A percentile compares a stretch with the other conserved stretches of the same genome.
These are phyloP conservation scores for Pyrgilauda ruficollis DNA, from an alignment of 2,113 vertebrate genomes.

Conservation along the genomic window DNA sequence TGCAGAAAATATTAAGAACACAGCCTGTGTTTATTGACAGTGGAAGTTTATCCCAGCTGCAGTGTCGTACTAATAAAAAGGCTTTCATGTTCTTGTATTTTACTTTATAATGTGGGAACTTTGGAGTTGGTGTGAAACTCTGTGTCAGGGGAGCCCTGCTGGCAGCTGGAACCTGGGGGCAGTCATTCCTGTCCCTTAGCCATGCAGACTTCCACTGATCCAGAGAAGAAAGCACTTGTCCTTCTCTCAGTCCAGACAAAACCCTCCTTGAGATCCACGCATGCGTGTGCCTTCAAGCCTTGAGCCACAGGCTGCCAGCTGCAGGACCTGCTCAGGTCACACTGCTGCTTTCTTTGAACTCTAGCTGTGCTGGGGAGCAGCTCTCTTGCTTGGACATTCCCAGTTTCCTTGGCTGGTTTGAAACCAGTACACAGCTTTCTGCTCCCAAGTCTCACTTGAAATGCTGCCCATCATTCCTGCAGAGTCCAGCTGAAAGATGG, in stretches of 20 bases:
- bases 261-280: not conserved
- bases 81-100: not conserved
- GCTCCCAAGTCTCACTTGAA: not conserved
- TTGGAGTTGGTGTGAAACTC: not conserved
- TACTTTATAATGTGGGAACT: not conserved
- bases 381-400: not conserved
- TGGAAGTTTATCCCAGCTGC: not conserved
- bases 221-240: not conserved
- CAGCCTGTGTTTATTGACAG: not conserved
- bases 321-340: not conserved
- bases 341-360: not conserved
- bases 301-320: not conserved
- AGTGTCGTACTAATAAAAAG: not conserved
- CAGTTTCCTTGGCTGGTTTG: not conserved
- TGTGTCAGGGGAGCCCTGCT: not conserved
- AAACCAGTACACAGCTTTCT: not conserved
- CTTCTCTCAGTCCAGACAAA: not conserved
- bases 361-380: not conserved
- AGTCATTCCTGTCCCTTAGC: not conserved
- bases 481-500: not conserved
- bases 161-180: not conserved
- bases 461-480: fast-evolving
- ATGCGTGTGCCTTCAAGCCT: not conserved
- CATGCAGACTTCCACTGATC: not conserved
- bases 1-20: not conserved